Percentiles rank a stretch among this genome's conserved stretches.
Conservation (phyloP, 2,113 vertebrate species). For the Cyprinodon tularosa region DNA sequence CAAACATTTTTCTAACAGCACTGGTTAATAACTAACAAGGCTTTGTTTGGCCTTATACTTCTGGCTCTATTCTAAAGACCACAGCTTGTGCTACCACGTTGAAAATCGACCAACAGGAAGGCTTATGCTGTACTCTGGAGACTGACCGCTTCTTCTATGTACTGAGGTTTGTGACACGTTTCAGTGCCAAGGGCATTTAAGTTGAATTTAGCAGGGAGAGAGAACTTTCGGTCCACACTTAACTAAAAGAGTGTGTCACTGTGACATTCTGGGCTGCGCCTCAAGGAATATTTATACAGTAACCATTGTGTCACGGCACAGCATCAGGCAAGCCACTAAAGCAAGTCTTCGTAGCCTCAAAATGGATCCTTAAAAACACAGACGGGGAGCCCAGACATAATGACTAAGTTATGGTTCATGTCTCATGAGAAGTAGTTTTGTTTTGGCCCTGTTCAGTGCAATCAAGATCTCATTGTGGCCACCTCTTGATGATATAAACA, state of each 20-base stretch:
- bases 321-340: slow-evolving; percentile 59
- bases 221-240: slow-evolving; percentile 37
- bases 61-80: slow-evolving; percentile 54
- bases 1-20: slow-evolving; percentile 17
- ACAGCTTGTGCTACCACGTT: slow-evolving; percentile 56
- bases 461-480: slow-evolving; percentile 52
- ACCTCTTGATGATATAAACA: slow-evolving; percentile 74
- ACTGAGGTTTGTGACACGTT: slow-evolving; percentile 33
- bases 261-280: slow-evolving; percentile 27
- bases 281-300: slow-evolving; percentile 66
- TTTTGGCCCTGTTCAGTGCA: slow-evolving; percentile 51
- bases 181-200: slow-evolving; percentile 31
- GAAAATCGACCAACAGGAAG: slow-evolving; percentile 50
- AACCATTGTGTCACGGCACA: slow-evolving; percentile 45
- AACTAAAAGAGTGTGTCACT: slow-evolving; percentile 25
- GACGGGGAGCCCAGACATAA: slow-evolving; percentile 55
- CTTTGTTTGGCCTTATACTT: slow-evolving; percentile 26
- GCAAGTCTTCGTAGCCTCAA: slow-evolving; percentile 70
- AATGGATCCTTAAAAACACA: slow-evolving; percentile 59
- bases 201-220: slow-evolving; percentile 31
- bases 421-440: slow-evolving; percentile 55
- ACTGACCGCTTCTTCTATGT: slow-evolving; percentile 17
- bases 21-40: slow-evolving; percentile 8
- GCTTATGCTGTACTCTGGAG: slow-evolving; percentile 13
- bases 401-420: slow-evolving; percentile 48